These are phyloP conservation scores for Chaetorhynchus papuensis DNA, from an alignment of 2,113 vertebrate genomes.

Conservation along the genomic window DNA sequence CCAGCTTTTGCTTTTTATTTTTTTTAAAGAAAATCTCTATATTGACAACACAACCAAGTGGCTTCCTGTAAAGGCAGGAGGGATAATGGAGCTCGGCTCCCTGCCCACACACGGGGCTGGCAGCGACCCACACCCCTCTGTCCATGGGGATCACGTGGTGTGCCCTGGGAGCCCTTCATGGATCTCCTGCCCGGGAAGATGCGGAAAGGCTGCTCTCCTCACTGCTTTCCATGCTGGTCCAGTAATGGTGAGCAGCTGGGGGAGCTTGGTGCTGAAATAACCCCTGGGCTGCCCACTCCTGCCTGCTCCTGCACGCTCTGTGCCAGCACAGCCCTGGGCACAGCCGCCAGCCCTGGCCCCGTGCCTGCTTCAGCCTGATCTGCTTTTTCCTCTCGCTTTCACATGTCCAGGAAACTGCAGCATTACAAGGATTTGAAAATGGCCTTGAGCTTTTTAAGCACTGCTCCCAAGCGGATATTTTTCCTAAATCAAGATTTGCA, in stretches of 20 bases:
- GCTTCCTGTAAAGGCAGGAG: slow-evolving; percentile 31
- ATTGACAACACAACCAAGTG: neutral
- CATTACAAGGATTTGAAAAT: slow-evolving; percentile 36
- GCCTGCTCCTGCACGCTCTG: neutral
- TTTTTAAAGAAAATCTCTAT: slow-evolving; percentile 5
- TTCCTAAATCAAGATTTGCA: slow-evolving; percentile 42
- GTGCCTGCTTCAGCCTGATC: neutral
- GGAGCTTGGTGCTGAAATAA: neutral
- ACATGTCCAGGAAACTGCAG: neutral
- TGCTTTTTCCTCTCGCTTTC: slow-evolving; percentile 53
- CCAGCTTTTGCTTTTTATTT: neutral
- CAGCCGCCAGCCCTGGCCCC: neutral
- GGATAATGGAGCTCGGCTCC: neutral
- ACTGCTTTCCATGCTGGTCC: neutral
- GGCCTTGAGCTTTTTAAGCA: slow-evolving; percentile 35
- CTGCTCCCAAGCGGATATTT: neutral
- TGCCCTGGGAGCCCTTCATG: neutral
- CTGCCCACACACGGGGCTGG: neutral
- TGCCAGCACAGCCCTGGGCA: neutral
- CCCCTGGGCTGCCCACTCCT: neutral
- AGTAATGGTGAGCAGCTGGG: neutral
- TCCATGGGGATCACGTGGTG: neutral
- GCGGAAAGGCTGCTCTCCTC: neutral
- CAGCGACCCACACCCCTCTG: rapidly evolving
- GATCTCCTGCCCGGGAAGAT: neutral